Evolutionary conservation across 2,113 vertebrate genomes (phyloP).

Genomic region (Himantopus leucocephalus): DNA sequence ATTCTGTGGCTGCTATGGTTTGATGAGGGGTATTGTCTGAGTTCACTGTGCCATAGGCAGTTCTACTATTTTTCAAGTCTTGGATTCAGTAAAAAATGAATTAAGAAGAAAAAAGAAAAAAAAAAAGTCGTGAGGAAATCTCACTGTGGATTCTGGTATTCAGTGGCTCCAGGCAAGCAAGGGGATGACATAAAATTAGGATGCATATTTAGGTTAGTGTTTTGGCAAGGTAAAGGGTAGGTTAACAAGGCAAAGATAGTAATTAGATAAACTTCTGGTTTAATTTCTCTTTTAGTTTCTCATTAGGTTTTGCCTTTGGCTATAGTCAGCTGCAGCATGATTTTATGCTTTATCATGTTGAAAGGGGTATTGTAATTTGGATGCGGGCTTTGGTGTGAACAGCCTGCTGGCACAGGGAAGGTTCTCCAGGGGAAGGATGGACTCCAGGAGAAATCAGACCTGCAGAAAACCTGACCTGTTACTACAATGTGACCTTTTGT

Average conservation of each 20-base stretch:
- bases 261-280: neutral
- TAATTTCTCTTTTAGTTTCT: constrained; percentile 37
- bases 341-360: neutral
- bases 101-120: neutral
- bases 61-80: neutral
- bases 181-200: neutral
- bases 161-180: neutral
- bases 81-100: neutral
- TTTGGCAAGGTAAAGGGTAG: neutral
- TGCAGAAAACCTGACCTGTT: neutral
- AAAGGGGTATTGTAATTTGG: neutral
- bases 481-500: neutral
- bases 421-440: neutral
- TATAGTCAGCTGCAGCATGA: neutral
- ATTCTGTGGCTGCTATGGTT: neutral
- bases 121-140: neutral
- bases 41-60: neutral
- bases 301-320: constrained; percentile 23
- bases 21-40: neutral
- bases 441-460: neutral
- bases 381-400: neutral
- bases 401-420: neutral
- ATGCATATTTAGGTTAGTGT: neutral
- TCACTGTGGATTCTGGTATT: neutral
- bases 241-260: neutral